phyloP scores from a whole-genome alignment of 1,140 invertebrate genomes.

The Zaprionus capensis region DNA sequence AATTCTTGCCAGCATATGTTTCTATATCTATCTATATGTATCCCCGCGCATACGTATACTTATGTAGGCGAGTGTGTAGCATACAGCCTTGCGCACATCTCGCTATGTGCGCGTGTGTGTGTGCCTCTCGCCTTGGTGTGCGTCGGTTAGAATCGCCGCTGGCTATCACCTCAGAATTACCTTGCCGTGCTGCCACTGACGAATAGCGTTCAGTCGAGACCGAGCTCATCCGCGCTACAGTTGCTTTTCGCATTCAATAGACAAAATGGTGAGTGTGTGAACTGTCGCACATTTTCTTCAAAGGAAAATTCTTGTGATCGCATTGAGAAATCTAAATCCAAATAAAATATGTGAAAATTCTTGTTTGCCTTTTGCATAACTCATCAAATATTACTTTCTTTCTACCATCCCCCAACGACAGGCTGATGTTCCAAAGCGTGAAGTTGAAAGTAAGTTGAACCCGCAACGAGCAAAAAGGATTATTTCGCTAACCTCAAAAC shows the following conservation, averaged over 20 bases:
- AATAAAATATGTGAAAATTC: conserved; percentile 11
- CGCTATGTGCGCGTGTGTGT: conserved; percentile 28
- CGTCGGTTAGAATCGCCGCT: conserved; percentile 41
- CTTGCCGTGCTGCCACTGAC: conserved; percentile 80
- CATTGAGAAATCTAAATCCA: conserved; percentile 19
- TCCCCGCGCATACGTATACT: not conserved
- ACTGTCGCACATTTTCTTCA: conserved; percentile 25
- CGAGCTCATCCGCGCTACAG: conserved; percentile 84
- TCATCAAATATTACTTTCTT: conserved; percentile 49
- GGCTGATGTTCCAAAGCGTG: conserved; percentile 84
- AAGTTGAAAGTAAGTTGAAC: conserved; percentile 84
- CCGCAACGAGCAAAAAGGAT: conserved; percentile 53
- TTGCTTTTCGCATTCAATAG: conserved; percentile 83
- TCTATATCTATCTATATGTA: conserved; percentile 13
- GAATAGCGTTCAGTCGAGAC: conserved; percentile 84
- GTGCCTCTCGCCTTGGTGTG: conserved; percentile 15
- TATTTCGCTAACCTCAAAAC: conserved; percentile 73
- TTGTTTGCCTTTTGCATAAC: not conserved
- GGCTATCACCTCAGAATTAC: conserved; percentile 83
- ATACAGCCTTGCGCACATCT: conserved; percentile 61
- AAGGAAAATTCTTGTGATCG: conserved; percentile 36
- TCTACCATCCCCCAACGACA: conserved; percentile 55
- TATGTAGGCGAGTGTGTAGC: conserved; percentile 24
- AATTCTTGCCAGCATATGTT: conserved; percentile 62
- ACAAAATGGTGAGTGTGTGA: conserved; percentile 83